phyloP scores from a whole-genome alignment of 2,113 vertebrate species.

The Clarias gariepinus region DNA sequence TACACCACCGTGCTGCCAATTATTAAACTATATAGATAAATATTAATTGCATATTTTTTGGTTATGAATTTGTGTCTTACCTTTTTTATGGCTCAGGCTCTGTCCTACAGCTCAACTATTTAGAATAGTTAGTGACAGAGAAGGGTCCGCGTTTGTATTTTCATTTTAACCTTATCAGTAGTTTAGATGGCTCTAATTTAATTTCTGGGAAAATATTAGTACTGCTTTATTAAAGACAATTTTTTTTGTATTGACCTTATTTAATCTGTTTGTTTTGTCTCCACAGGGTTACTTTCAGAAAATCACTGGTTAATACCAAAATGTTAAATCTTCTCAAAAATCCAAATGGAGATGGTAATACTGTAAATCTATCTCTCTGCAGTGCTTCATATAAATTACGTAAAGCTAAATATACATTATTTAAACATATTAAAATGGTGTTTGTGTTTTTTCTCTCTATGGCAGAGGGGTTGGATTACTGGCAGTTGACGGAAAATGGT shows the following conservation, averaged over 20 bases:
- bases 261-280: neutral
- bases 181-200: no score
- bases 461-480: constrained; percentile 69
- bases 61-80: no score
- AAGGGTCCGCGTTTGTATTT: no score
- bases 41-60: no score
- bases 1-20: no score
- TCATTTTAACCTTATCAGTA: no score
- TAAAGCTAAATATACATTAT: neutral
- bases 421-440: neutral
- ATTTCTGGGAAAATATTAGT: no score
- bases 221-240: no score
- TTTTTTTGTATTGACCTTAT: neutral
- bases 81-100: no score
- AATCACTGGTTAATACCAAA: neutral
- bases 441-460: constrained; percentile 33
- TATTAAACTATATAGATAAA: no score
- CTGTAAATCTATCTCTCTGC: neutral
- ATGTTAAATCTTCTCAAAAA: constrained; percentile 76
- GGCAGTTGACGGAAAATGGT: constrained; percentile 73
- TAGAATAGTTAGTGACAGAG: no score
- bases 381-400: neutral
- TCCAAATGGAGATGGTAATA: constrained; percentile 68
- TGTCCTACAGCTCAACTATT: no score
- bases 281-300: neutral